A percentile compares a stretch with the other conserved stretches of the same genome.
Conservation (phyloP, 2,113 vertebrate genomes). For the Lepus americanus region DNA sequence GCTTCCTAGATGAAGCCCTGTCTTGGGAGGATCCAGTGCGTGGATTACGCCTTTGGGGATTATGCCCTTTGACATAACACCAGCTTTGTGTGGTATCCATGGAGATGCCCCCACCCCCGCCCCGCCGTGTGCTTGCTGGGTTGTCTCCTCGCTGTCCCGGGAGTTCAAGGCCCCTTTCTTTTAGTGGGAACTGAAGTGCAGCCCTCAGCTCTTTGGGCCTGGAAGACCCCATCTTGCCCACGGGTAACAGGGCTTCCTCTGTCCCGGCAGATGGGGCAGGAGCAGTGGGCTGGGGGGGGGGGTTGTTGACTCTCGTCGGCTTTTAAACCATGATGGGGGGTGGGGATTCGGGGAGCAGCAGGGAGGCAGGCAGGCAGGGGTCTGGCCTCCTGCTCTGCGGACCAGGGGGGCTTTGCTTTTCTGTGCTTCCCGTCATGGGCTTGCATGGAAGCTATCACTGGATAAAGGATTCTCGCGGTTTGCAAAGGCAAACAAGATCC, state of each 20-base stretch:
- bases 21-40: constrained; percentile 38
- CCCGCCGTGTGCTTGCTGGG: neutral
- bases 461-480: neutral
- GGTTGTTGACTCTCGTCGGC: neutral
- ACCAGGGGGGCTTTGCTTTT: neutral
- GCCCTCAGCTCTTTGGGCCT: neutral
- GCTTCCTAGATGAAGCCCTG: constrained; percentile 64
- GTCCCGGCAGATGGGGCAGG: neutral
- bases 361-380: neutral
- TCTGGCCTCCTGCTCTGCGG: neutral
- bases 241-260: neutral
- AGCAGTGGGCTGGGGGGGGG: neutral
- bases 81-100: constrained; percentile 64
- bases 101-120: neutral
- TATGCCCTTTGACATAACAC: constrained; percentile 53
- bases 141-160: neutral
- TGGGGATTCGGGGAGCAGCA: neutral
- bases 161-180: neutral
- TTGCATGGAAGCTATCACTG: neutral
- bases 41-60: constrained; percentile 40
- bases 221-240: neutral
- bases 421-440: neutral
- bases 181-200: neutral
- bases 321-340: neutral
- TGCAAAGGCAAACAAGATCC: neutral